Base-by-base conservation (phyloP, 2,888 invertebrate genomes). In the Troides oblongomaculatus region DNA sequence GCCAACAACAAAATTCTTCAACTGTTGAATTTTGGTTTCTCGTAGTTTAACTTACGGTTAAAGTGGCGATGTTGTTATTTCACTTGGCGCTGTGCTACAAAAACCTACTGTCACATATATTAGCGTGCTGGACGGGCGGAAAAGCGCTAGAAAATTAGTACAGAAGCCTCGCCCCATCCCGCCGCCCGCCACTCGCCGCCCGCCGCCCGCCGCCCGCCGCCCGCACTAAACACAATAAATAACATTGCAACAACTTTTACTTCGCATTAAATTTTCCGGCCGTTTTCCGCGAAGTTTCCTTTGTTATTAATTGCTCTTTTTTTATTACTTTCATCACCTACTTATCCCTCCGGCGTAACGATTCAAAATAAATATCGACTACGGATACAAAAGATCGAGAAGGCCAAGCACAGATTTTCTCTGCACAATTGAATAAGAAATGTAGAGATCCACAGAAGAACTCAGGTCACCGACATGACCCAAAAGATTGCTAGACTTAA, bases 91-190 rank as follows among this genome's bases (percentile, higher is more conserved):
- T 65, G 74, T 74, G 69, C 70, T 75, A 77, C 77, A 77, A 73
- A 80, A 83, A 81, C 78, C 74, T 80, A 77, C 79, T 81, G 83
- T 80, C 84, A 79, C 84, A 85, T 86, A 85, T 84, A 85, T 85
- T 81, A 82, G 74, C 72, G 74, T 73, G 74, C 76, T 75, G 75
- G 76, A 75, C 81, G 50, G 66, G 56, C 56, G 67, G 62, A 67
- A 67, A 67, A 79, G 74, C 71, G 71, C 74, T 75, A 21, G 79
- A 78, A 81, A 79, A 78, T 77, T 67, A 62, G 74, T 76, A 70
- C 75, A 74, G 77, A 80, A 81, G 80, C 78, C 76, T 77, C n/a
- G n/a, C 61, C n/a, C 39, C 39, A 5, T 30, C 3, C 30, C 5
- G 30, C 30, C 30, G 4, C 62, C 65, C 76, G 72, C 30, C 30